Evolutionary conservation across 2,888 invertebrate genomes (phyloP).

Genomic region (Falcaria lacertinaria): DNA sequence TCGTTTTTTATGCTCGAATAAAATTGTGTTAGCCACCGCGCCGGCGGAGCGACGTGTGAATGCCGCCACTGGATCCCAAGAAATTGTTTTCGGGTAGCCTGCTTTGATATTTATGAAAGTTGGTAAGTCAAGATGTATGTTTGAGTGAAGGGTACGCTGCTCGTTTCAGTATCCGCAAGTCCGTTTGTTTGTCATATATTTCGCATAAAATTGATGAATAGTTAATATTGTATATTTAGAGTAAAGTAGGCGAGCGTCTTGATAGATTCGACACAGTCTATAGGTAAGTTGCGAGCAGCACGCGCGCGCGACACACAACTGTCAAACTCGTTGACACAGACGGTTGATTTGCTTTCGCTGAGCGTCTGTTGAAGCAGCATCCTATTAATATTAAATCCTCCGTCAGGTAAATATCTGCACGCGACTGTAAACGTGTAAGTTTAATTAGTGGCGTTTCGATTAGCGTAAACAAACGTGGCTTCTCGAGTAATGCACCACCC

Average conservation of each 20-base stretch:
- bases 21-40: slow-evolving; percentile 75
- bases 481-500: not conserved
- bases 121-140: slow-evolving; percentile 56
- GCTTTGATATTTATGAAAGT: slow-evolving; percentile 76
- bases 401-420: slow-evolving; percentile 44
- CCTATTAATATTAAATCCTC: slow-evolving; percentile 65
- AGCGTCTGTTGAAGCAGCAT: slow-evolving; percentile 26
- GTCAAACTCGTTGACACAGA: no score
- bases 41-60: slow-evolving; percentile 61
- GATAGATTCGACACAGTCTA: no score
- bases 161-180: slow-evolving; percentile 44
- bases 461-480: slow-evolving; percentile 29
- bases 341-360: slow-evolving; percentile 16
- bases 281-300: no score
- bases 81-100: slow-evolving; percentile 70
- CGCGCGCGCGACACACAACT: no score
- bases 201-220: slow-evolving; percentile 1
- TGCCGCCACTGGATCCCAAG: slow-evolving; percentile 52
- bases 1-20: slow-evolving; percentile 78
- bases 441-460: slow-evolving; percentile 51
- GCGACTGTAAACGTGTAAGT: slow-evolving; percentile 46
- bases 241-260: no score
- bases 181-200: slow-evolving; percentile 20
- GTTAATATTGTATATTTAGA: not conserved
- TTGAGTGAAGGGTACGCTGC: slow-evolving; percentile 61